A percentile compares a stretch with the other conserved stretches of the same genome.
phyloP scores from a whole-genome alignment of 2,797 vertebrate genomes.

The Xenopus petersii region DNA sequence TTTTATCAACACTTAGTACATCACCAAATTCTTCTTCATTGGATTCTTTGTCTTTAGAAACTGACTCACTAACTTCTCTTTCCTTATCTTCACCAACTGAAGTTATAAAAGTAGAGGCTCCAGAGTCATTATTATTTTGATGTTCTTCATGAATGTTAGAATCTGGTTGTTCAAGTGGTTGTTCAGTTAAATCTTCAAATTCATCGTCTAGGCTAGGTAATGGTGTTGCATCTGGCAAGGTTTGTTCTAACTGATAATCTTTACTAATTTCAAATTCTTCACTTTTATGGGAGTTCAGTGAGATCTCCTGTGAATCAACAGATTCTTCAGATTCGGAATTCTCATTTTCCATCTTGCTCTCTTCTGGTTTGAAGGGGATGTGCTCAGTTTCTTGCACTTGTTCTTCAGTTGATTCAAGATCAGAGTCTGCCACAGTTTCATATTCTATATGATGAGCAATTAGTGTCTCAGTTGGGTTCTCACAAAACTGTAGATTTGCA shows the following conservation, averaged over 20 bases:
- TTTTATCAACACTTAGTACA: neutral
- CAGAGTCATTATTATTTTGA: neutral
- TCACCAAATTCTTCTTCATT: neutral
- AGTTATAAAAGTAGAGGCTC: accelerated
- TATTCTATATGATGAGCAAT: neutral
- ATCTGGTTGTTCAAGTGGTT: neutral
- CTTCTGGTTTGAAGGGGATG: neutral
- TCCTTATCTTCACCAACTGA: neutral
- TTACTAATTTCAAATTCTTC: conserved; percentile 49
- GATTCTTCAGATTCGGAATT: conserved; percentile 28
- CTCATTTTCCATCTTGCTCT: neutral
- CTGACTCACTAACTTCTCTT: accelerated
- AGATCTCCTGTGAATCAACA: conserved; percentile 39
- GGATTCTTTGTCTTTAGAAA: accelerated
- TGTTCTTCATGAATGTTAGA: neutral
- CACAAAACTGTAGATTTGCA: neutral
- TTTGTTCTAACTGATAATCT: conserved; percentile 55
- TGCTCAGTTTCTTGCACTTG: conserved; percentile 18
- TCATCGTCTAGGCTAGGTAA: conserved; percentile 47
- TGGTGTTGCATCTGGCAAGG: conserved; percentile 55
- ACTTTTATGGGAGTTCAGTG: conserved; percentile 10
- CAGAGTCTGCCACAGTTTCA: neutral
- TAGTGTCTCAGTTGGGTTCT: neutral
- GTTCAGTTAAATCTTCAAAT: accelerated
- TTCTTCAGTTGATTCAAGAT: neutral